Base-by-base conservation (phyloP, 2,888 invertebrate species). In the Amblyjoppa proteus region DNA sequence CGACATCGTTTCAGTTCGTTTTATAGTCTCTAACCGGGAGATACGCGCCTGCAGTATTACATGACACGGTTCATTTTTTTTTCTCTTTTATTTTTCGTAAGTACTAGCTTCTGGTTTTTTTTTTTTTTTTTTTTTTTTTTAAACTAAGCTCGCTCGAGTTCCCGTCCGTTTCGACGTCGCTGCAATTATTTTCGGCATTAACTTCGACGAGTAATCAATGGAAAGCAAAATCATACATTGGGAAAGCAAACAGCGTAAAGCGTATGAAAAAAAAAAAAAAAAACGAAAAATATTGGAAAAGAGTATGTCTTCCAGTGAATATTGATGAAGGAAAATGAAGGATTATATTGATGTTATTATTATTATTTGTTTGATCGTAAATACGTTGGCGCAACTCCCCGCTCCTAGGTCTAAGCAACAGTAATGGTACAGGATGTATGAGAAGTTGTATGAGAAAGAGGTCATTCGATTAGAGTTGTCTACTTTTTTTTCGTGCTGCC, bases 311-410 rank as follows among this genome's bases (percentile, higher is more conserved):
- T 82, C 81, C 83, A 73, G 68, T 81, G 76, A 84, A 77, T 84
- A 80, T 77, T 58, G 77, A 83, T 61, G 69, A 73, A 68, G 74
- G 49, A 64, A 61, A 69, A 80, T 84, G 79, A 86, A 86, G 84
- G 81, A 75, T 70, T 73, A 51, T 51, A 20, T 34, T 70, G 71
- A 68, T 38, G 68, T 80, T 78, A 53, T 86, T 81, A 78, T 68
- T 82, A 58, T 75, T 69, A 77, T 61, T 85, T 64, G 71, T 70
- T 77, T 53, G 66, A 68, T 77, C 68, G 51, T 53, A 68, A 77
- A 83, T 81, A 82, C 49, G 87, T 89, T 91, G 89, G 90, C 90
- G 90, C 91, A 91, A 92, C 93, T 93, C 93, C 93, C 93, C 93
- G 93, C 93, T 90, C 92, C 88, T 93, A 93, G 93, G 92, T 91